These are phyloP conservation scores for Gorsachius goisagi DNA, from an alignment of 2,113 vertebrate species.

Conservation along the genomic window DNA sequence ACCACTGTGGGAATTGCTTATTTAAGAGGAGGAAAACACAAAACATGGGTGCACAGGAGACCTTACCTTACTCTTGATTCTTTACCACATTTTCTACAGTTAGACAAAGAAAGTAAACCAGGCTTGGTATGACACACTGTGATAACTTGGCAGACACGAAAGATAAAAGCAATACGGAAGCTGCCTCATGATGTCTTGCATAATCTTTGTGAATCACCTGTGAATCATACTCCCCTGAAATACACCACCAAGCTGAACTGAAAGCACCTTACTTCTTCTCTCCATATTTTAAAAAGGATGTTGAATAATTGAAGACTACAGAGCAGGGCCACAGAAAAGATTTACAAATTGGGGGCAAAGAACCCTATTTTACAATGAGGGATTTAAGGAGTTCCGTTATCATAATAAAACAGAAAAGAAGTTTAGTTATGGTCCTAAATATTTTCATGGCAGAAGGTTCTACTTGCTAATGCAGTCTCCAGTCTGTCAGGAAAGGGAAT, in stretches of 20 bases:
- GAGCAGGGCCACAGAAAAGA: neutral
- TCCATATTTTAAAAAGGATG: neutral
- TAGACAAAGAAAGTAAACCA: conserved; percentile 9
- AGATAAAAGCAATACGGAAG: conserved; percentile 28
- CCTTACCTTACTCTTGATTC: neutral
- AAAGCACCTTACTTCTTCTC: neutral
- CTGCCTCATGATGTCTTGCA: conserved; percentile 31
- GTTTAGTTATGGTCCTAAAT: neutral
- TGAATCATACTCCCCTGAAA: conserved; percentile 46
- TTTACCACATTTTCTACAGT: conserved; percentile 14
- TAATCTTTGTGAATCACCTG: conserved; percentile 46
- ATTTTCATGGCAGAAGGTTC: neutral
- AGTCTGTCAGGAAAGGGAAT: neutral
- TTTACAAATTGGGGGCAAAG: neutral
- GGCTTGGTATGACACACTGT: neutral
- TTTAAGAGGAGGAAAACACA: neutral
- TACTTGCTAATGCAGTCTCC: neutral
- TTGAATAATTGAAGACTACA: conserved; percentile 15
- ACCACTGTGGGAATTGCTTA: neutral
- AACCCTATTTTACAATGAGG: neutral
- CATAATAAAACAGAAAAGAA: neutral
- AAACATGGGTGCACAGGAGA: neutral
- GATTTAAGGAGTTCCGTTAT: neutral
- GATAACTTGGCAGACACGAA: conserved; percentile 24
- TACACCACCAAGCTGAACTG: neutral